Base-by-base conservation (phyloP, 2,113 vertebrate genomes). In the Hippocampus abdominalis region DNA sequence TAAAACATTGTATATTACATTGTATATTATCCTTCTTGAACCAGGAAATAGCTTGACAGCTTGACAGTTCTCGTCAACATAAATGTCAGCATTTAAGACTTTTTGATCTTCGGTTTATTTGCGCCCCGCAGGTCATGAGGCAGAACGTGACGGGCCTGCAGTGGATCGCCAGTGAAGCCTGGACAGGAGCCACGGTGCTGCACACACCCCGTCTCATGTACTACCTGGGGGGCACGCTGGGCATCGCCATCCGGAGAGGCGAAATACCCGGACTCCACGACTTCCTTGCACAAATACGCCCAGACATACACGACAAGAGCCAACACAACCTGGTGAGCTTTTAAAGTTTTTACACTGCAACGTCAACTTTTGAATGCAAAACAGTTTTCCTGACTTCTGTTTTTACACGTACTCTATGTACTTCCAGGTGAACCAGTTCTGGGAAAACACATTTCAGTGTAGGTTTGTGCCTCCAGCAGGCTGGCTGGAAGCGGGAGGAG, bases 121-220 rank as follows among this genome's bases (percentile, higher is more conserved):
- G 0, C 40, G 61, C 27, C 64, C 0, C 0, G 25, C 51, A 88
- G 82, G 72, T 90, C n/a, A 66, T 83, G 1, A 86, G n/a, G 23
- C 87, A 90, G 56, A 92, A 91, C 40, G 74, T 92, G 32, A 90
- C 86, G 49, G 90, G 89, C 5, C 71, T 91, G 63, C 92, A 93
- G 76, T 92, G 86, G 88, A 80, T 92, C 1, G 92, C 90, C 62
- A 94, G 92, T 54, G 92, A 94, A 7, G 91, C 92, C 49, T 93
- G 92, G 93, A 90, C 93, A 67, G 20, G 27, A 60, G 27, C 27
- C 79, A 92, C 91, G 49, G 92, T 91, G 63, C 11, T 70, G 81
- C 39, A 89, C 83, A 15, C 69, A 86, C 67, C 61, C 64, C 39
- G 44, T 84, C 16, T 60, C 57, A 32, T 60, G 57, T 32, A 32